Evolutionary conservation across 1,140 invertebrate genomes (phyloP), one percentile per base, ranked within the genome.

Genomic region (Gryon sp.): DNA sequence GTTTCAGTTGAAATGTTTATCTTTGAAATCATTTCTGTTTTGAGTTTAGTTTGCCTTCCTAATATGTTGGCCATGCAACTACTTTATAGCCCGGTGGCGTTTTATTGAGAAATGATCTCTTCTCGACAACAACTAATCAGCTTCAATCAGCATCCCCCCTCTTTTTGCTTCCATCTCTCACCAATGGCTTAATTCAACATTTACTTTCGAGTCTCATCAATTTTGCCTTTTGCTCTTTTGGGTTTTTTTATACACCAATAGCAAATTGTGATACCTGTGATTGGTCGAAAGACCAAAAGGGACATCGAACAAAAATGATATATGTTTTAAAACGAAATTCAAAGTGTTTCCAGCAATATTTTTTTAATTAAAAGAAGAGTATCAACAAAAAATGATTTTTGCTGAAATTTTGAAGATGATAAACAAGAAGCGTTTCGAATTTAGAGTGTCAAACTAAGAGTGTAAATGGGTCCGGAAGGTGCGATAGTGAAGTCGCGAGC

Each of bases 21-120:
- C n/a, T n/a, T n/a, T n/a, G n/a, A 20, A 24, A 45, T 9, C n/a
- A 48, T 50, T 26, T 59, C 34, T 68, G 59, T 52, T 66, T 57
- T 52, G 38, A 52, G 59, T 66, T 26, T 79, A 76, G 50, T n/a
- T n/a, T n/a, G n/a, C 74, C 68, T 52, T 76, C 74, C 69, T 76
- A 74, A 74, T 75, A 75, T 76, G 69, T 76, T 80, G 78, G 80
- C 78, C 82, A 84, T 85, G 81, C 83, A 85, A 83, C 79, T 83
- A 83, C 80, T n/a, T n/a, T 79, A 76, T 65, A 85, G 83, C 83
- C 83, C 86, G 87, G 87, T 81, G 87, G 86, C 86, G 86, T 89
- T 89, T 89, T 89, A 89, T 89, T 89, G 86, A 86, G 86, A 87
- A 87, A 80, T 82, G 12, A 73, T 82, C 80, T 86, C 78, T 80